Conservation (phyloP, 2,888 invertebrate species). For the Fissipunctia ypsillon region DNA sequence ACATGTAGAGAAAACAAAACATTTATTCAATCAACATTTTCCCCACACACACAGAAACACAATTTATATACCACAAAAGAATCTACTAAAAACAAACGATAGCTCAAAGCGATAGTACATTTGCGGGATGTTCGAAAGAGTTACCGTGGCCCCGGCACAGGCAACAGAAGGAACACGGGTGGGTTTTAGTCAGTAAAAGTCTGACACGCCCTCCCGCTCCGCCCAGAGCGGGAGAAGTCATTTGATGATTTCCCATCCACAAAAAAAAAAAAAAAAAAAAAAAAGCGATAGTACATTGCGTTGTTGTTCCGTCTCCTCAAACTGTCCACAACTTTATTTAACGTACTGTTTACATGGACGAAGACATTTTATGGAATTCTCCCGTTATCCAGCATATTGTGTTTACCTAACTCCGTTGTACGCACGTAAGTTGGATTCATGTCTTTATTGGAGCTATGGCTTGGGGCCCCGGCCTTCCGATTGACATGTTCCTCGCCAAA, state of each 20-base stretch:
- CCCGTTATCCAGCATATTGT: conserved; percentile 54
- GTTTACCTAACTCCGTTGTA: conserved; percentile 53
- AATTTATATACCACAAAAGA: conserved; percentile 39
- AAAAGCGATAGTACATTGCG: conserved; percentile 45
- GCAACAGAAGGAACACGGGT: too few species aligned
- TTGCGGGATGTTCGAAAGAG: too few species aligned
- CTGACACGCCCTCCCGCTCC: too few species aligned
- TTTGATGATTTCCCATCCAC: too few species aligned
- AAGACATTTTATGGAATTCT: conserved; percentile 55
- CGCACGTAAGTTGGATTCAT: conserved; percentile 42
- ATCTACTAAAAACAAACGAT: conserved; percentile 46
- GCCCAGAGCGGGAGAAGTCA: too few species aligned
- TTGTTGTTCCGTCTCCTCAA: conserved; percentile 23
- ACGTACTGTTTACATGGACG: conserved; percentile 54
- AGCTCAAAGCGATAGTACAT: conserved; percentile 47
- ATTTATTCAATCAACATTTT: conserved; percentile 5
- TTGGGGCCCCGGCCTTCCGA: conserved; percentile 46
- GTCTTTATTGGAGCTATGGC: conserved; percentile 52
- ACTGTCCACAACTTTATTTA: conserved; percentile 58
- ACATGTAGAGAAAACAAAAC: neutral
- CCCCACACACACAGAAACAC: conserved; percentile 3
- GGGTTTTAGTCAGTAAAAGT: too few species aligned
- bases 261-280: too few species aligned
- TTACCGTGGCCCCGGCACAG: too few species aligned
- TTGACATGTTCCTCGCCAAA: conserved; percentile 51